These are phyloP conservation scores for Hemibagrus wyckioides DNA, from an alignment of 2,113 vertebrate species.

Conservation along the genomic window DNA sequence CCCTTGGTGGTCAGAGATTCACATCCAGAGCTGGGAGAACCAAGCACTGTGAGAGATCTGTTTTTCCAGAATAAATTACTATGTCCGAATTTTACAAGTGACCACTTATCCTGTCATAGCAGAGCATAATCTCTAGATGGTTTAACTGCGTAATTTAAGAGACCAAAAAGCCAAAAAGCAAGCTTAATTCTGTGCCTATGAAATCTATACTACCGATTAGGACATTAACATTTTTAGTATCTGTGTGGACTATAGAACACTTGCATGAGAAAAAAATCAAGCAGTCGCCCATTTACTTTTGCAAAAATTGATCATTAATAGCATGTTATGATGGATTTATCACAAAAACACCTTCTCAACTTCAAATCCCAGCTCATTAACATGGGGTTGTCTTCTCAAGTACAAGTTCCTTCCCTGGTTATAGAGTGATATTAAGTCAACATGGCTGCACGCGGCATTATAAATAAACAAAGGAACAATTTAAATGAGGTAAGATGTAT, in stretches of 20 bases:
- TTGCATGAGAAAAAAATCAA: background rate
- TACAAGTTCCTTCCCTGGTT: background rate
- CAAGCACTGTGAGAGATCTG: conserved; percentile 30
- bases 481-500: background rate
- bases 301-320: background rate
- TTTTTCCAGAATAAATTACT: conserved; percentile 47
- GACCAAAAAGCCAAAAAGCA: background rate
- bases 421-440: background rate
- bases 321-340: background rate
- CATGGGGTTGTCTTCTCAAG: background rate
- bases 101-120: background rate
- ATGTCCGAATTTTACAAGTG: conserved; percentile 25
- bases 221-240: background rate
- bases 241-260: background rate
- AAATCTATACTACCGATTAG: background rate
- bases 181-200: background rate
- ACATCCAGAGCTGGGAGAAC: conserved; percentile 1
- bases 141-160: background rate
- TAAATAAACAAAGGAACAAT: background rate
- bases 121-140: background rate
- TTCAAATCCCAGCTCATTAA: background rate
- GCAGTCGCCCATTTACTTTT: background rate
- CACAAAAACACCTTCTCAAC: background rate
- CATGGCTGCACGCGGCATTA: background rate
- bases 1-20: conserved; percentile 41